Base-by-base conservation (phyloP, 2,113 vertebrate species). In the Protobothrops mucrosquamatus region DNA sequence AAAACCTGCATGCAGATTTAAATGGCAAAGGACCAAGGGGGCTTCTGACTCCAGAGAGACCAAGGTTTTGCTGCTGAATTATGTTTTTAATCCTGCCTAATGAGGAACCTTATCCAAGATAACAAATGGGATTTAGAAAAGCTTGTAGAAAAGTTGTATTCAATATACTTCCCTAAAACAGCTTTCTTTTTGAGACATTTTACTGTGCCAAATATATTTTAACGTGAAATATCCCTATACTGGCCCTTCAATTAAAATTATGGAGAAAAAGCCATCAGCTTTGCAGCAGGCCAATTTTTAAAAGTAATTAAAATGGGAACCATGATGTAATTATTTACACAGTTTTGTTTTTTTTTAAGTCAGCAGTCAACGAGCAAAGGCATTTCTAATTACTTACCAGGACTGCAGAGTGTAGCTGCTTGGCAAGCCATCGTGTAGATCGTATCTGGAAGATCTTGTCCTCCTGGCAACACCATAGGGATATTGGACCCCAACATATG, bases 371-470 rank as follows among this genome's bases (percentile, higher is more conserved):
- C 5, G 88, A 9, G 7, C 7, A 0, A 2, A 52, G 0, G 4
- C 69, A 55, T 3, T 18, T 59, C 9, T 0, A 87, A 6, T 15
- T 10, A 11, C 88, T 97, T 97, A 99, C 99, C 99, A 95, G 98
- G 96, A 91, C 98, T 98, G 95, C 99, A 99, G 89, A 99, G 91
- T 7, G 98, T 98, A 92, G 98, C 97, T 90, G 99, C 99, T 69
- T 98, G 98, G 95, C 98, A 98, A 3, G 99, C 98, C 90, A 99
- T 96, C 48, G 97, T 90, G 26, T 99, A 97, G 92, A 99, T 98
- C 92, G 98, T 97, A 1, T 97, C 97, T 48, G 99, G 98, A 1
- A 99, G 96, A 87, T 98, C 98, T 9, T 98, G 94, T 43, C 96
- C 98, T 4, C 96, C 91, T 3, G 98, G 98, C 15, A 96, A 93